These are phyloP conservation scores for Pseudomyrmex flavicornis DNA, from an alignment of 1,140 invertebrate species.

Conservation along the genomic window DNA sequence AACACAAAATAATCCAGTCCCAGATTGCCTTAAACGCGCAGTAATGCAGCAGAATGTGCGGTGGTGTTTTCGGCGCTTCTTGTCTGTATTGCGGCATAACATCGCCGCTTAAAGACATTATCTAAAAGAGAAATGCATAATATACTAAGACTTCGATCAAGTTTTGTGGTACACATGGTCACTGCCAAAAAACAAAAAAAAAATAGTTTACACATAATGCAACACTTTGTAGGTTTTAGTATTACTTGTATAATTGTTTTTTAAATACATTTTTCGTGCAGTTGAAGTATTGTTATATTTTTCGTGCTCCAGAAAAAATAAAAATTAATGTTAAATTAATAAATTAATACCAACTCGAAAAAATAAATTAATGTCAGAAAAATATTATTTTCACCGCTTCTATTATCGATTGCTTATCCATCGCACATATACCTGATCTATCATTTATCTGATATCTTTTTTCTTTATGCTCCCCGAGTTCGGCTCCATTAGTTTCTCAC, in stretches of 20 bases:
- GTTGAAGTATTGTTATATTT: not conserved
- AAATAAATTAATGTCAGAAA: constrained; percentile 9
- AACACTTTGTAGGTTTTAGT: too few relatives aligned
- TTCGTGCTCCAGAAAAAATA: not conserved
- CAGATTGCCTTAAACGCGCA: constrained; percentile 99
- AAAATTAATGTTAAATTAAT: not conserved
- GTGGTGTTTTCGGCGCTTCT: constrained; percentile 99
- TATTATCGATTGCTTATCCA: constrained; percentile 11
- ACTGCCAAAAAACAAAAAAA: too few relatives aligned
- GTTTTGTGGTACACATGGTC: too few relatives aligned
- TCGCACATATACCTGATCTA: not conserved
- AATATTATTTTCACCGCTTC: constrained; percentile 14
- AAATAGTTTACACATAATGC: too few relatives aligned
- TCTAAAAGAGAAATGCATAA: constrained; percentile 86
- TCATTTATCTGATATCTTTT: constrained; percentile 44
- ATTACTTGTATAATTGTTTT: not conserved
- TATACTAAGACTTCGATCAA: not conserved
- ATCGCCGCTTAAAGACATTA: constrained; percentile 98
- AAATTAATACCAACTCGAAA: not conserved
- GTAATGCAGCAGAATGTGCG: constrained; percentile 98
- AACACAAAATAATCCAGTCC: constrained; percentile 99
- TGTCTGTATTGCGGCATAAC: constrained; percentile 99
- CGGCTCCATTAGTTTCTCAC: constrained; percentile 45
- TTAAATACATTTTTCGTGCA: not conserved
- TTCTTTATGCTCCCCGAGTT: constrained; percentile 1